phyloP scores from a whole-genome alignment of 2,797 vertebrate genomes.

The Lateolabrax maculatus region DNA sequence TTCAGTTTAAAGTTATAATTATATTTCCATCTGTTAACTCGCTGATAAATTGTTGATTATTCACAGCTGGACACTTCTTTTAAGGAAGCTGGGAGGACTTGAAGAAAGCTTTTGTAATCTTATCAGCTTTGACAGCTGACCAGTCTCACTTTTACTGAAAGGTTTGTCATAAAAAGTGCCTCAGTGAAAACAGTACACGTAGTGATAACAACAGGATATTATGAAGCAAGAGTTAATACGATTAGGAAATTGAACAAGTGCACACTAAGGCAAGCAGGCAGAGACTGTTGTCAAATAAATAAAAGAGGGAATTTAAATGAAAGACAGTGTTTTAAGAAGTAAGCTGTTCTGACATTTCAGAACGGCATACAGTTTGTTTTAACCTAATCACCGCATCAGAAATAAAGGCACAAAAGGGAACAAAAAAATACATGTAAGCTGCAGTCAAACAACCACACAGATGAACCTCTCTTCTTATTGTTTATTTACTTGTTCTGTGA shows the following conservation, averaged over 20 bases:
- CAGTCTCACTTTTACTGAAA: constrained; percentile 3
- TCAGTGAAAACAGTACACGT: not conserved
- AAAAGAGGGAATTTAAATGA: not conserved
- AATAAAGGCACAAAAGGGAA: not conserved
- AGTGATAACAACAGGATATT: constrained; percentile 25
- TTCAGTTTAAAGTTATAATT: not conserved
- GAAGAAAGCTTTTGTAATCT: not conserved
- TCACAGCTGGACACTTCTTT: not conserved
- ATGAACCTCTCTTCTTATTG: too few species aligned
- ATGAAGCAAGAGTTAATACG: constrained; percentile 24
- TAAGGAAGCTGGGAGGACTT: not conserved
- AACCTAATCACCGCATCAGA: not conserved
- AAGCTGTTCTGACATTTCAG: constrained; percentile 18
- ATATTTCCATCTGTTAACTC: not conserved
- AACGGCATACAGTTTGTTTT: not conserved
- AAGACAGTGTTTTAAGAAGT: not conserved
- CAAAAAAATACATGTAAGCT: not conserved
- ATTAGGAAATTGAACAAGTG: constrained; percentile 19
- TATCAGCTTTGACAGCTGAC: not conserved
- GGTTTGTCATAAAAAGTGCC: not conserved
- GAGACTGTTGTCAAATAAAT: not conserved
- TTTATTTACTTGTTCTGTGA: not conserved
- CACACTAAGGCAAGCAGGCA: not conserved
- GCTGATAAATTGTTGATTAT: not conserved
- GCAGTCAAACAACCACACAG: not conserved